Evolutionary conservation across 1,140 invertebrate species (phyloP), one percentile per base, ranked within the genome.

Genomic region (Zaprionus ghesquierei): DNA sequence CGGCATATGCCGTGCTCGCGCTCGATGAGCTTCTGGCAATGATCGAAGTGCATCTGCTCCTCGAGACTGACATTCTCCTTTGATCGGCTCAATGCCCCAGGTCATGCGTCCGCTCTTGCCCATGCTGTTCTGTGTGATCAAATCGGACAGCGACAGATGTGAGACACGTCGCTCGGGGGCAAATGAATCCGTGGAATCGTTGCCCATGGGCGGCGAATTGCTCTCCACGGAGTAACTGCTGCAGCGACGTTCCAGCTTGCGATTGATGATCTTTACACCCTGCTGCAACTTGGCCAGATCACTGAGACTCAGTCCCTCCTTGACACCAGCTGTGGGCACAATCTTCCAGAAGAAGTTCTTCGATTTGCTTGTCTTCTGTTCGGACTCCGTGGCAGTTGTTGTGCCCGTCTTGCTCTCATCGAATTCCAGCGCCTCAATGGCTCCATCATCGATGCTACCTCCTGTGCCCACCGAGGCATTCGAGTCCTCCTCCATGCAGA

Each of bases 101-200:
- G 86, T 90, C 85, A 91, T 90, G 64, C 89, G 89, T 59, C 90
- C 89, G 77, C 89, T 89, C 55, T 90, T 87, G 35, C 91, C 91
- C 66, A 92, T 90, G 61, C 90, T 92, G 41, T 92, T 92, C 55
- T 91, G 91, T 9, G 91, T 92, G 6, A 92, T 92, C n/a, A 92
- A 72, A 79, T 90, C 81, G 1, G 91, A 92, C 1, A 92, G 77
- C 5, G 90, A 91, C 33, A 89, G 44, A 23, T 90, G 77, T 9
- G 90, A 75, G 23, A 78, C 75, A 1, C 79, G 75, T 8, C 79
- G 50, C 41, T 85, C 71, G 6, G 65, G 64, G 12, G 35, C 60
- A 0, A 70, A 27, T 0, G 53, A 50, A 12, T 79, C 82, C 18
- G 9, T 3, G 2, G 12, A 10, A 3, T 65, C 53, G 20, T 64